phyloP scores from a whole-genome alignment of 2,113 vertebrate genomes.

The Aldabrachelys gigantea region DNA sequence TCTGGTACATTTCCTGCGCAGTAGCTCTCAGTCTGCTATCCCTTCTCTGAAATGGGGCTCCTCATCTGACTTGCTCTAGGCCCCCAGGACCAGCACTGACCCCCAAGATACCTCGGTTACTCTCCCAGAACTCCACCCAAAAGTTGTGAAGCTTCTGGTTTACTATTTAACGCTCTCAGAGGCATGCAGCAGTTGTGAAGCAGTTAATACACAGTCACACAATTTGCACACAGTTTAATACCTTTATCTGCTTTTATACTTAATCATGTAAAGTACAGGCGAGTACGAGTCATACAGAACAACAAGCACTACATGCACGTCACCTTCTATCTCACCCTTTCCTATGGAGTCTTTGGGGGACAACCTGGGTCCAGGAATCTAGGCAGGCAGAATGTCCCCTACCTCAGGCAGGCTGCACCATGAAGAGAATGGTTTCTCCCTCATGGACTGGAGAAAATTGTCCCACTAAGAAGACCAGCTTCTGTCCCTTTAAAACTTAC shows the following conservation, averaged over 20 bases:
- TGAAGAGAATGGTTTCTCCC: neutral
- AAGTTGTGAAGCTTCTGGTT: neutral
- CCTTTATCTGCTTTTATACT: neutral
- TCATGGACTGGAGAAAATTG: neutral
- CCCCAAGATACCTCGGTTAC: neutral
- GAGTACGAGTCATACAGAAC: neutral
- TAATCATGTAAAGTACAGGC: neutral
- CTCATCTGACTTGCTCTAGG: neutral
- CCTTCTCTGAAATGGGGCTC: neutral
- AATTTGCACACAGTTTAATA: neutral
- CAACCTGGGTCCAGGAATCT: neutral
- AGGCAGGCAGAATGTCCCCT: neutral
- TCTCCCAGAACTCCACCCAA: neutral
- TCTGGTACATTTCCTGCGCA: neutral
- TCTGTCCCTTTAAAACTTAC: neutral
- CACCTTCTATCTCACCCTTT: neutral
- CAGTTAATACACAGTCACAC: neutral
- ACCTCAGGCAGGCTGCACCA: neutral
- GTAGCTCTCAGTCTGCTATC: neutral
- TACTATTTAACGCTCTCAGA: neutral
- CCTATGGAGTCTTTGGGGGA: neutral
- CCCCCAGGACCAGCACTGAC: neutral
- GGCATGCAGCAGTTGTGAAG: neutral
- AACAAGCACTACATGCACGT: neutral
- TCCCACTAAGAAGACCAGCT: neutral